Conservation (phyloP, 2,888 invertebrate species). For the Melieria omissa region DNA sequence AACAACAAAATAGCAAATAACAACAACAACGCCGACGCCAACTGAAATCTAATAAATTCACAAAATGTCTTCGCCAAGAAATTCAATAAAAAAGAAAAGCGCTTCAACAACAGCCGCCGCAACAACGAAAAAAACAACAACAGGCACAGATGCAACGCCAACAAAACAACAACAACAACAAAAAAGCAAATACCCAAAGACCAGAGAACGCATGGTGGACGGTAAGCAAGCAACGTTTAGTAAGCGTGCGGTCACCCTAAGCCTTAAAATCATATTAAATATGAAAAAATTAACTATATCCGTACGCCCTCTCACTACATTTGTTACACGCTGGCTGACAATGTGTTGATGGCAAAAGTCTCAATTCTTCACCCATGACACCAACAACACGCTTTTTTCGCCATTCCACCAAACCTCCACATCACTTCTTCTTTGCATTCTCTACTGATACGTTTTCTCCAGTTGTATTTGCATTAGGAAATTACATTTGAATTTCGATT, state of each 20-base stretch:
- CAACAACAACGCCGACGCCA: conserved; percentile 6
- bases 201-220: conserved; percentile 61
- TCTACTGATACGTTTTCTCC: too few species aligned
- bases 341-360: neutral
- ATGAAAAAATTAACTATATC: neutral
- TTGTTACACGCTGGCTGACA: neutral
- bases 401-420: neutral
- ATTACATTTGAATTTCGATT: too few species aligned
- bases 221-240: conserved; percentile 48
- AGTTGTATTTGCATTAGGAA: too few species aligned
- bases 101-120: conserved; percentile 47
- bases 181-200: conserved; percentile 60
- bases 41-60: conserved; percentile 14
- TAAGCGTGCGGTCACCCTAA: too few species aligned
- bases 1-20: conserved; percentile 30
- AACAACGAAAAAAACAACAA: conserved; percentile 44
- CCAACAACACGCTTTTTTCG: neutral
- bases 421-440: neutral
- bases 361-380: neutral
- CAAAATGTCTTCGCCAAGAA: conserved; percentile 54
- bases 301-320: neutral
- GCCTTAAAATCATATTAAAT: too few species aligned
- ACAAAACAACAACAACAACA: conserved; percentile 47
- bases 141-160: conserved; percentile 42
- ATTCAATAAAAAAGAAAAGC: conserved; percentile 54